Percentiles rank a stretch among this genome's conserved stretches.
Evolutionary conservation across 2,797 vertebrate genomes (phyloP).

Genomic region (Bufotes viridis): DNA sequence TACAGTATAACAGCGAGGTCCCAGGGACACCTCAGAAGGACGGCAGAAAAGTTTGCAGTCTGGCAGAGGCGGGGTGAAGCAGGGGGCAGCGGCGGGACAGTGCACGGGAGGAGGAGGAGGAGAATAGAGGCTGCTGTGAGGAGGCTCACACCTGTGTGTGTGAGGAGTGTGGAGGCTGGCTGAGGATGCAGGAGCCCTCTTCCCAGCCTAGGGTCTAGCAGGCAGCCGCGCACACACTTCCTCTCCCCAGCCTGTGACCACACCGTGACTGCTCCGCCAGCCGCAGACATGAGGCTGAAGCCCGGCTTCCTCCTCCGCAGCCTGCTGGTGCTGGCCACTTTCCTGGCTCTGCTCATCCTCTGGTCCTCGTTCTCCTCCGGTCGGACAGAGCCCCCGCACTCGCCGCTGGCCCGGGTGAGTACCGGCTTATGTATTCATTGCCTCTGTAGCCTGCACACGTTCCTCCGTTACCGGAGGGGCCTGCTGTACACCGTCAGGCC

Average conservation of each 20-base stretch:
- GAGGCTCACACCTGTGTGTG: neutral
- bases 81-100: slow-evolving; percentile 55
- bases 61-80: slow-evolving; percentile 49
- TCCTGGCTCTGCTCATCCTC: slow-evolving; percentile 86
- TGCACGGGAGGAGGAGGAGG: slow-evolving; percentile 2
- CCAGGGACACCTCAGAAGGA: slow-evolving; percentile 48
- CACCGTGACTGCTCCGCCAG: slow-evolving; percentile 60
- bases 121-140: slow-evolving; percentile 20
- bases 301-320: slow-evolving; percentile 88
- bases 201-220: neutral
- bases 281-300: slow-evolving; percentile 85
- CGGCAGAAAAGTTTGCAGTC: slow-evolving; percentile 49
- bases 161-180: neutral
- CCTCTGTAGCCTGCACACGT: neutral
- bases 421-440: neutral
- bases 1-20: neutral
- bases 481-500: slow-evolving; percentile 1
- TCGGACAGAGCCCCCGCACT: slow-evolving; percentile 71
- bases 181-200: neutral
- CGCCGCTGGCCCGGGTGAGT: slow-evolving; percentile 75
- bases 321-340: slow-evolving; percentile 83
- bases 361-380: slow-evolving; percentile 88
- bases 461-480: slow-evolving; percentile 26
- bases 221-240: neutral
- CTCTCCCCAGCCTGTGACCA: slow-evolving; percentile 3